Evolutionary conservation across 2,888 invertebrate genomes (phyloP).

Genomic region (Catocala fraxini): DNA sequence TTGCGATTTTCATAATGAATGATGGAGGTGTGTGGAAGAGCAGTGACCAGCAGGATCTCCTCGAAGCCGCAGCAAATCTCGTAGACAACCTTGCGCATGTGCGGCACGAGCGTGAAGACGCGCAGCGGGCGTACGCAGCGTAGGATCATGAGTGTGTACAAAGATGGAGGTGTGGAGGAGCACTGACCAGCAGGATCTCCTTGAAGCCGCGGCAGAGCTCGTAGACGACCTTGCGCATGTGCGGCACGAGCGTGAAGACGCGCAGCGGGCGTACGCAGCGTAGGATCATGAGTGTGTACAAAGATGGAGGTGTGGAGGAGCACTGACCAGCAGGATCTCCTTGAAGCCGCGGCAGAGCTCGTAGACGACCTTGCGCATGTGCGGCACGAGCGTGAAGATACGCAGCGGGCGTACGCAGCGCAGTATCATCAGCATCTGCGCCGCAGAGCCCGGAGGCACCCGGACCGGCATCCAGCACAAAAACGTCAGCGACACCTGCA

Average conservation of each 20-base stretch:
- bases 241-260: conserved; percentile 99
- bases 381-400: conserved; percentile 99
- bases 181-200: conserved; percentile 96
- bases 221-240: conserved; percentile 99
- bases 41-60: too few relatives aligned
- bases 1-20: too few relatives aligned
- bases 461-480: conserved; percentile 98
- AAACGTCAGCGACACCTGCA: conserved; percentile 97
- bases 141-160: too few relatives aligned
- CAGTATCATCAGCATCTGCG: conserved; percentile 98
- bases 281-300: too few relatives aligned
- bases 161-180: too few relatives aligned
- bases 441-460: conserved; percentile 97
- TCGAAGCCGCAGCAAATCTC: too few relatives aligned
- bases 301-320: too few relatives aligned
- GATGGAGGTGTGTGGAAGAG: too few relatives aligned
- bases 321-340: conserved; percentile 96
- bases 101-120: too few relatives aligned
- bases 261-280: too few relatives aligned
- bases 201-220: conserved; percentile 99
- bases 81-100: too few relatives aligned
- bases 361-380: conserved; percentile 99
- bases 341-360: conserved; percentile 99
- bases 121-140: too few relatives aligned
- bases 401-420: conserved; percentile 98